These are phyloP conservation scores for Oreochromis spilurus DNA, from an alignment of 2,113 vertebrate genomes.

Conservation along the genomic window DNA sequence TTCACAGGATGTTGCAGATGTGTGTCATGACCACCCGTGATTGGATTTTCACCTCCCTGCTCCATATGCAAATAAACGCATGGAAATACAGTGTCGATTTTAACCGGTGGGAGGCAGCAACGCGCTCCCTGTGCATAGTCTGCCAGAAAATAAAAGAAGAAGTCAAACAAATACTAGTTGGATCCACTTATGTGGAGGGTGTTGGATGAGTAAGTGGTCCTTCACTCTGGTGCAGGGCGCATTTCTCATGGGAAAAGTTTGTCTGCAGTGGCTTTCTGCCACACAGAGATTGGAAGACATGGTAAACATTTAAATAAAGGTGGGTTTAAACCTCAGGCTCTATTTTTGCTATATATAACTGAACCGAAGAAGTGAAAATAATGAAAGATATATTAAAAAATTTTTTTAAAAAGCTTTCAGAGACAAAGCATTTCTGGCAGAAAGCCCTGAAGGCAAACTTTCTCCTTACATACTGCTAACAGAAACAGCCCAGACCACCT, in stretches of 20 bases:
- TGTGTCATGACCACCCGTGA: not conserved
- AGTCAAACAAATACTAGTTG: not conserved
- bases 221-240: not conserved
- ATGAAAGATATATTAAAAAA: not conserved
- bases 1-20: not conserved
- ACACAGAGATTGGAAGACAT: not conserved
- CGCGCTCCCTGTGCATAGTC: not conserved
- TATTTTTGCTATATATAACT: not conserved
- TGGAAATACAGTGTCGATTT: not conserved
- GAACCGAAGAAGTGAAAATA: not conserved
- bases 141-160: not conserved
- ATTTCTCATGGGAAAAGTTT: not conserved
- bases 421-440: not conserved
- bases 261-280: not conserved
- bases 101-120: not conserved
- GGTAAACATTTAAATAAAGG: not conserved
- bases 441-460: not conserved
- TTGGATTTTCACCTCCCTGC: not conserved
- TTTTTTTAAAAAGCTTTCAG: fast-evolving
- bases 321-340: not conserved
- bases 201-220: not conserved
- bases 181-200: not conserved
- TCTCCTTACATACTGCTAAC: not conserved
- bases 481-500: not conserved
- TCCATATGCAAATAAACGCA: not conserved